These are phyloP conservation scores for Panulirus ornatus DNA, from an alignment of 1,140 invertebrate genomes.

Conservation along the genomic window DNA sequence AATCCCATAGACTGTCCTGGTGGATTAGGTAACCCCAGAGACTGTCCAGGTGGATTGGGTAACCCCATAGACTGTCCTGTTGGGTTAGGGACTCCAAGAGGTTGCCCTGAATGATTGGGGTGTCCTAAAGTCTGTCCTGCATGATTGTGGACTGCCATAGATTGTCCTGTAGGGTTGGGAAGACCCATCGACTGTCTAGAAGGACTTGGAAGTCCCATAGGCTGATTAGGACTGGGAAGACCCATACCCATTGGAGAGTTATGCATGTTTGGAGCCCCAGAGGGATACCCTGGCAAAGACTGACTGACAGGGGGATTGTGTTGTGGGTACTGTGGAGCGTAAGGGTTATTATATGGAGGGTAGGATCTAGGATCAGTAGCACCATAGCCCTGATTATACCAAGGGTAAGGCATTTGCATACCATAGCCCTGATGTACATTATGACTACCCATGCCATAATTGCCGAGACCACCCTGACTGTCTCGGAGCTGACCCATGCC, in stretches of 20 bases:
- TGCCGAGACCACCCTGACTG: slow-evolving; percentile 13
- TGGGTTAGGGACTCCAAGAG: neutral
- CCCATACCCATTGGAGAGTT: slow-evolving; percentile 32
- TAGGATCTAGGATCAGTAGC: slow-evolving; percentile 34
- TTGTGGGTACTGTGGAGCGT: slow-evolving; percentile 34
- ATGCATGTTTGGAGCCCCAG: slow-evolving; percentile 12
- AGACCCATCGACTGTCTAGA: neutral
- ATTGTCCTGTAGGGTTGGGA: neutral
- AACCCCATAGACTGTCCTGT: neutral
- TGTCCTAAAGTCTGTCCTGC: neutral
- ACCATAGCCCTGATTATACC: slow-evolving; percentile 62
- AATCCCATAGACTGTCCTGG: slow-evolving; percentile 17
- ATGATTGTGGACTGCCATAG: neutral
- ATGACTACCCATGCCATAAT: slow-evolving; percentile 47
- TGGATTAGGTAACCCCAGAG: neutral
- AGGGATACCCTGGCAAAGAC: slow-evolving; percentile 9
- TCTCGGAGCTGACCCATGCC: slow-evolving; percentile 42
- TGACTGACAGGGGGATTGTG: slow-evolving; percentile 36
- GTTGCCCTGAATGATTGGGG: neutral
- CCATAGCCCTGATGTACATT: slow-evolving; percentile 41
- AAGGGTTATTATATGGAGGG: slow-evolving; percentile 40
- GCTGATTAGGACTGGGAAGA: neutral
- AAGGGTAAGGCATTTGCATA: slow-evolving; percentile 55
- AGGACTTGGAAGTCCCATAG: neutral
- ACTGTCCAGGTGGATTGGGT: neutral